Evolutionary conservation across 2,113 vertebrate species (phyloP).

Genomic region (Muscicapa adusta): DNA sequence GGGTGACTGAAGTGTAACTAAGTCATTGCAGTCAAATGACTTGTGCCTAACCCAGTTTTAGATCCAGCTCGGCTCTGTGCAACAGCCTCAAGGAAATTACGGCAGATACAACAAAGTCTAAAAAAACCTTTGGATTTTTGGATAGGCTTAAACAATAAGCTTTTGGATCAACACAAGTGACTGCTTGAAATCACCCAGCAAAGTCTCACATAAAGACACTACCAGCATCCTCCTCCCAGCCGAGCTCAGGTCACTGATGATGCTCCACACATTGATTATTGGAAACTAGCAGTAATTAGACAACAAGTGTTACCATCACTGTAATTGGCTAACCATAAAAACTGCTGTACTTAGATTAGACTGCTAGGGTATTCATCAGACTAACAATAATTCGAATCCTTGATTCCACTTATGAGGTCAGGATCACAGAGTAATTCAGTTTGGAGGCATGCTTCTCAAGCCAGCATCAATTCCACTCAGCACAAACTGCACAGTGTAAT

Average conservation of each 20-base stretch:
- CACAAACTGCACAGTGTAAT: not conserved
- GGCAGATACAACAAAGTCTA: not conserved
- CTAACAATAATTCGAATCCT: not conserved
- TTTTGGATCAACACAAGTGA: not conserved
- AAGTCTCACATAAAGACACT: not conserved
- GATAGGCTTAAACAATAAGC: not conserved
- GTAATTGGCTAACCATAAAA: not conserved
- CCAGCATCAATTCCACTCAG: not conserved
- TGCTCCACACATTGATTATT: not conserved
- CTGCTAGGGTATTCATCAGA: not conserved
- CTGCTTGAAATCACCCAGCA: not conserved
- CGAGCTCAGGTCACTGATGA: not conserved
- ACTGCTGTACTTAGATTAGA: not conserved
- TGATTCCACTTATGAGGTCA: not conserved
- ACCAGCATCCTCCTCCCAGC: not conserved
- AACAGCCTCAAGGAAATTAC: fast-evolving
- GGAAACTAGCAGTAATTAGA: not conserved
- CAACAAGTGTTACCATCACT: not conserved
- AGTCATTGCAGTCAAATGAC: not conserved
- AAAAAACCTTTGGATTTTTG: not conserved
- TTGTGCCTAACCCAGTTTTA: not conserved
- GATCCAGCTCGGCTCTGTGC: not conserved
- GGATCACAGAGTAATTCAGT: not conserved
- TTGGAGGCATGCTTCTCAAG: not conserved
- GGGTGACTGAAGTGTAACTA: not conserved